Evolutionary conservation across 30 jellyfish, hydroid and myxozoan genomes (phyloP).

Genomic region (Pseudorhiza aurosa): DNA sequence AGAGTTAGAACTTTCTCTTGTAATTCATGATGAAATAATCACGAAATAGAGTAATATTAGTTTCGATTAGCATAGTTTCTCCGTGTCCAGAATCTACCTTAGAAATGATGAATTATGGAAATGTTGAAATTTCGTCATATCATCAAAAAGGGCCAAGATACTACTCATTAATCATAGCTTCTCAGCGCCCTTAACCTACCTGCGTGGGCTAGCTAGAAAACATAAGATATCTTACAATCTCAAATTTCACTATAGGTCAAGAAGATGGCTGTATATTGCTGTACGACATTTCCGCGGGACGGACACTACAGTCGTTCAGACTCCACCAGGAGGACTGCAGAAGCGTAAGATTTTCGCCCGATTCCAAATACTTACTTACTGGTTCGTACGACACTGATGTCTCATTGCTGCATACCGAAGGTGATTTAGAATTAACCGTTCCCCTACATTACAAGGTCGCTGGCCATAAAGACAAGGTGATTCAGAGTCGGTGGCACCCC

Average conservation of each 20-base stretch:
- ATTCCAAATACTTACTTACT: constrained; percentile 76
- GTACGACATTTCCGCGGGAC: constrained; percentile 95
- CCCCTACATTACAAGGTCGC: constrained; percentile 94
- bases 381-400: constrained; percentile 91
- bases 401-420: constrained; percentile 65
- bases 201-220: too few relatives aligned
- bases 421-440: constrained; percentile 64
- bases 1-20: too few relatives aligned
- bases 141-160: too few relatives aligned
- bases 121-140: too few relatives aligned
- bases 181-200: too few relatives aligned
- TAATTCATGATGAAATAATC: too few relatives aligned
- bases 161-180: too few relatives aligned
- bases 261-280: constrained; percentile 97
- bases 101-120: too few relatives aligned
- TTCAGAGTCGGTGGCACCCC: constrained; percentile 99
- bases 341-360: constrained; percentile 94
- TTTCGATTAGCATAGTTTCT: too few relatives aligned
- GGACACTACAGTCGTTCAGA: constrained; percentile 94
- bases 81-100: too few relatives aligned
- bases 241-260: constrained; percentile 89
- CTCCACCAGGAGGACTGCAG: constrained; percentile 97
- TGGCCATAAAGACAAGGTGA: constrained; percentile 91
- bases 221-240: too few relatives aligned
- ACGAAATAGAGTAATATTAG: too few relatives aligned